These are phyloP conservation scores for Sphyrna mokarran DNA, from an alignment of 2,113 vertebrate genomes.

Conservation along the genomic window DNA sequence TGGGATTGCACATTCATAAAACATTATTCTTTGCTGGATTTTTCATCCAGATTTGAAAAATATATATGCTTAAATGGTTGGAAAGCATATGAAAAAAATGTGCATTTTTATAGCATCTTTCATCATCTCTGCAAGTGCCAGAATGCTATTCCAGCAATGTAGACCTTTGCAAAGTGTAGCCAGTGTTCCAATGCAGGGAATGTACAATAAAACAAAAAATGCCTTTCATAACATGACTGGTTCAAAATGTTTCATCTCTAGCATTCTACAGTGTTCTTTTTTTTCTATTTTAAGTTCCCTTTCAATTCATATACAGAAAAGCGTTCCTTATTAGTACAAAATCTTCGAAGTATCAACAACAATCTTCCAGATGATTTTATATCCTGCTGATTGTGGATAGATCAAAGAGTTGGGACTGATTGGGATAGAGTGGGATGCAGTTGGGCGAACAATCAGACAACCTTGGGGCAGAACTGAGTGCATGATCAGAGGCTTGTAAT, in stretches of 20 bases:
- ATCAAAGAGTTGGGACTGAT: not conserved
- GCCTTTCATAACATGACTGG: not conserved
- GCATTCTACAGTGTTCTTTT: not conserved
- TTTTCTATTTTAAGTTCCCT: not conserved
- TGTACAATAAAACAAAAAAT: not conserved
- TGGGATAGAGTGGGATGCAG: not conserved
- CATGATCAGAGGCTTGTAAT: not conserved
- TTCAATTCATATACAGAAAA: not conserved
- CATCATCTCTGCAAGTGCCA: not conserved
- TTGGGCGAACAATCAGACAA: not conserved
- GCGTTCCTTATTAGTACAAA: not conserved
- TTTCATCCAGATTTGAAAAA: not conserved
- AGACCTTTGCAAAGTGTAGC: not conserved
- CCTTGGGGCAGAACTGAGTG: not conserved
- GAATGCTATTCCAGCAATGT: not conserved
- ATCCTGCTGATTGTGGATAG: not conserved
- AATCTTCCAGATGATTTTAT: not conserved
- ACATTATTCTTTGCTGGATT: not conserved
- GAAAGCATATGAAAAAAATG: not conserved
- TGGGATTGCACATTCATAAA: not conserved
- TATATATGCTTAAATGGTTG: not conserved
- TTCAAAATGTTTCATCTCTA: not conserved
- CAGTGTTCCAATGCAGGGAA: no score
- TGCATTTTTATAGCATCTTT: not conserved
- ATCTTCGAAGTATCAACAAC: not conserved